Evolutionary conservation across 1,140 invertebrate species (phyloP), one percentile per base, ranked within the genome.

Genomic region (Drosophila neocordata): DNA sequence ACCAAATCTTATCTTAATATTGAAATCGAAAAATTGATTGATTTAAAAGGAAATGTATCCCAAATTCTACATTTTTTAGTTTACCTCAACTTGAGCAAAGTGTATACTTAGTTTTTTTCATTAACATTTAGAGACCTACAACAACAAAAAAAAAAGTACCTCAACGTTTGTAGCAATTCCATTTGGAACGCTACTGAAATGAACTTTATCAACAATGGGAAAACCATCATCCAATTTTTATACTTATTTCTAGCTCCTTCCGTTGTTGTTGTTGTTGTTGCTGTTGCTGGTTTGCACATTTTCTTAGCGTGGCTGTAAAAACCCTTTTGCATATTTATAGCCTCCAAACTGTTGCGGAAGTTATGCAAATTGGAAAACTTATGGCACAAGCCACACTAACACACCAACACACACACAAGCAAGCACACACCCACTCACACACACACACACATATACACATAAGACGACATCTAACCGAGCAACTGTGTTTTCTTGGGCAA

Each of bases 321-420:
- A 58, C 65, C 64, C 60, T 80, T 77, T 87, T 48, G 77, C 73
- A 87, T 87, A 87, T 85, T 85, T 81, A 81, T 81, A 61, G 73
- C 31, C 12, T 66, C 41, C 48, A 70, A 87, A 81, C 70, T 75
- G 82, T 74, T 77, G 65, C 77, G 77, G 81, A 81, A 87, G 77
- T 74, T 80, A 78, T 78, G 79, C 65, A 87, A 87, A 82, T 87
- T 78, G 75, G 75, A 69, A 87, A 88, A 88, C 82, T 87, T 87
- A 61, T 82, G 82, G 65, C 57, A 66, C 31, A 69, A 55, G 65
- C 57, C 38, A 65, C 56, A 48, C 41, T 1, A 20, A 48, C 2
- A 11, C 18, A 15, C 15, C 9, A 7, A 20, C 41, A 48, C 15
- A 48, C 27, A 31, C 15, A 44, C 41, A 44, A 15, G 20, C 15